A percentile compares a stretch with the other conserved stretches of the same genome.
phyloP scores from a whole-genome alignment of 2,888 invertebrate species.

The Automeris io region DNA sequence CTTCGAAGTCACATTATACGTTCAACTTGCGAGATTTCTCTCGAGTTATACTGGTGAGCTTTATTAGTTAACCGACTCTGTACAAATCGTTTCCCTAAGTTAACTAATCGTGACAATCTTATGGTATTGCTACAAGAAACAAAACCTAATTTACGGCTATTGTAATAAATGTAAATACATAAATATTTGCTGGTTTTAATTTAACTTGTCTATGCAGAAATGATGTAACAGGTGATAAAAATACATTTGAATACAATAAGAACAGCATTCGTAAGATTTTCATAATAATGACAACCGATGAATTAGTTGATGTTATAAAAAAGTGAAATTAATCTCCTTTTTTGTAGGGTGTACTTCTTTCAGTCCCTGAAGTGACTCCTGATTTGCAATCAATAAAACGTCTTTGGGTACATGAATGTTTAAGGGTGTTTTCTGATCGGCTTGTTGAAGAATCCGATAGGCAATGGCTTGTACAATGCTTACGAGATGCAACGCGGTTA shows the following conservation, averaged over 20 bases:
- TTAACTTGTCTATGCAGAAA: no score
- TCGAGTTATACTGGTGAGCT: constrained; percentile 87
- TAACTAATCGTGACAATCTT: no score
- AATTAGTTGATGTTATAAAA: neutral
- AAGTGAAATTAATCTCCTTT: neutral
- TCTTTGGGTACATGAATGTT: constrained; percentile 95
- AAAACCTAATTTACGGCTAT: no score
- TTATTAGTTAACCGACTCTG: no score
- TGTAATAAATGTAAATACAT: no score
- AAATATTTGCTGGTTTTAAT: no score
- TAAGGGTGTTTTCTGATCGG: constrained; percentile 95
- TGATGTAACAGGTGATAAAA: no score
- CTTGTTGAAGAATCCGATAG: constrained; percentile 90
- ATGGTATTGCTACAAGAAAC: no score
- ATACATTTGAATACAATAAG: no score
- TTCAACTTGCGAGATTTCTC: constrained; percentile 97
- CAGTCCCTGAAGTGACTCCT: constrained; percentile 94
- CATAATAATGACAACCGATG: no score
- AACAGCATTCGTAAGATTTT: no score
- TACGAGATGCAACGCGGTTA: constrained; percentile 77
- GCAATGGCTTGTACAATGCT: constrained; percentile 85
- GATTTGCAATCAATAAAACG: constrained; percentile 91
- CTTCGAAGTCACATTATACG: constrained; percentile 94
- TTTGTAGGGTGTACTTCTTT: constrained; percentile 89
- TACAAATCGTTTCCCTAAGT: no score